A percentile compares a stretch with the other conserved stretches of the same genome.
phyloP scores from a whole-genome alignment of 1,140 invertebrate genomes.

The Hydropsyche tenuis region DNA sequence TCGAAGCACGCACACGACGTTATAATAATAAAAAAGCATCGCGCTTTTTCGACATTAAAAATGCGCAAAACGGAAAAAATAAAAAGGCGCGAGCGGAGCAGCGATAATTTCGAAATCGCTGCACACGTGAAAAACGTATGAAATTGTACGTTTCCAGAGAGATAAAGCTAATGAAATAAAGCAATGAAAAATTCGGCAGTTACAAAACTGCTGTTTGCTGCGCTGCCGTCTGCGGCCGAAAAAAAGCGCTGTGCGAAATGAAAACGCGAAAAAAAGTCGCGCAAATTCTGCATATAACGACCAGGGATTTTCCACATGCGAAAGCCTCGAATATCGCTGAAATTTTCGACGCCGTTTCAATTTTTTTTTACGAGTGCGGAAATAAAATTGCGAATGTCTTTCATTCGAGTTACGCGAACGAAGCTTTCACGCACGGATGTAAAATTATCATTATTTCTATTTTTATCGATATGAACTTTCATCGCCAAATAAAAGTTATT shows the following conservation, averaged over 20 bases:
- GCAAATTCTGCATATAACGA: constrained; percentile 22
- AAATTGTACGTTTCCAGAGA: constrained; percentile 5
- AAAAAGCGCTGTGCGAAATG: constrained; percentile 18
- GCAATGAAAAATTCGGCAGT: constrained; percentile 37
- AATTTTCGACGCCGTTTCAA: not conserved
- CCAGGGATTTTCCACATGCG: constrained; percentile 20
- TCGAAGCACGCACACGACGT: too few relatives aligned
- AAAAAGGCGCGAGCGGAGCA: not conserved
- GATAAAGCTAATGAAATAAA: constrained; percentile 36
- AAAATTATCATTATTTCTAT: too few relatives aligned
- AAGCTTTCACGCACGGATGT: too few relatives aligned
- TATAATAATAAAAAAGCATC: too few relatives aligned
- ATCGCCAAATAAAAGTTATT: too few relatives aligned
- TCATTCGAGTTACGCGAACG: too few relatives aligned
- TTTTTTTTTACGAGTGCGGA: too few relatives aligned
- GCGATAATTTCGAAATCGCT: constrained; percentile 11
- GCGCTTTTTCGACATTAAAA: too few relatives aligned
- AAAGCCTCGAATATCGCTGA: constrained; percentile 13
- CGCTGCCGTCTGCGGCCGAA: not conserved
- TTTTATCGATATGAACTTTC: too few relatives aligned
- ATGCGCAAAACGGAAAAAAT: too few relatives aligned
- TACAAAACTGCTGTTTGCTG: constrained; percentile 36
- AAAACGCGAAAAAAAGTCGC: constrained; percentile 28
- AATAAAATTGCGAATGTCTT: too few relatives aligned
- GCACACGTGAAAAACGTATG: constrained; percentile 5